Evolutionary conservation across 2,888 invertebrate species (phyloP), one percentile per base, ranked within the genome.

Genomic region (Pseudeuparius sepicola): DNA sequence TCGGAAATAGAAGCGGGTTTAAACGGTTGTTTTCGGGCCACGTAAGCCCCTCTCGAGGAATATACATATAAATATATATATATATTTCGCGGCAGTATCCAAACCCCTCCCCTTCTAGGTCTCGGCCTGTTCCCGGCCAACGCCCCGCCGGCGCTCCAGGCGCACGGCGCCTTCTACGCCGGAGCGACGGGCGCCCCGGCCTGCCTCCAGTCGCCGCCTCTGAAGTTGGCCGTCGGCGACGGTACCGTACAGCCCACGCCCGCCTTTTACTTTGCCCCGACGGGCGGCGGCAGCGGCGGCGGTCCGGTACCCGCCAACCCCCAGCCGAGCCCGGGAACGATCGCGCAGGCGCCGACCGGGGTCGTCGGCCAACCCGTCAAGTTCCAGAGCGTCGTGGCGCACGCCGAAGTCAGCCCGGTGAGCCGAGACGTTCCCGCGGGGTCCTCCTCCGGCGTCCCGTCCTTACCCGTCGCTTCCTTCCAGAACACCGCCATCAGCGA

Each of bases 401-500:
- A 66, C 48, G 64, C 67, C 25, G 71, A 72, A 51, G 71, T 71
- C 36, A 70, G 68, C 51, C 71, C 65, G 60, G 66, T 66, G 49
- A 20, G 20, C n/a, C n/a, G n/a, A n/a, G n/a, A n/a, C n/a, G n/a
- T n/a, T n/a, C n/a, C n/a, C n/a, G n/a, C n/a, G n/a, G n/a, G n/a
- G n/a, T n/a, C n/a, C n/a, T n/a, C n/a, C n/a, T n/a, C n/a, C n/a
- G n/a, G n/a, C n/a, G n/a, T n/a, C n/a, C n/a, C n/a, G n/a, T n/a
- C n/a, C n/a, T n/a, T n/a, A n/a, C n/a, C n/a, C n/a, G n/a, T n/a
- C n/a, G n/a, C 15, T 14, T 33, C 4, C 16, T 29, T 17, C 34
- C 64, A 78, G 66, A 76, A 73, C 54, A 81, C 80, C 39, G 79
- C 83, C 44, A 81, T 85, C 51, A 82, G 82, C 64, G 86, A 87